These are phyloP conservation scores for Oreochromis grahami DNA, from an alignment of 2,797 vertebrate genomes.

Conservation along the genomic window DNA sequence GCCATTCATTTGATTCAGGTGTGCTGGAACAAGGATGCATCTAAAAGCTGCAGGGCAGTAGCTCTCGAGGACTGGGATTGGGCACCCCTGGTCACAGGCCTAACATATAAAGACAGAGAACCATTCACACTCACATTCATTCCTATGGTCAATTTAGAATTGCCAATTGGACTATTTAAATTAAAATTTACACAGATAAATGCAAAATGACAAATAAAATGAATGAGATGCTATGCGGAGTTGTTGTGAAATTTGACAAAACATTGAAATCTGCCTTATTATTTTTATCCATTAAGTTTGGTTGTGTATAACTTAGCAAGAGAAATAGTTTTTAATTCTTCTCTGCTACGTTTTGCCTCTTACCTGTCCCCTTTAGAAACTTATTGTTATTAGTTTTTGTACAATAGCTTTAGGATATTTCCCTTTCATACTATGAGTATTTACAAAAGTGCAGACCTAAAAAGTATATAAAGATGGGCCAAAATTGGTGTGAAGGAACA, in stretches of 20 bases:
- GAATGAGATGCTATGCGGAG: background rate
- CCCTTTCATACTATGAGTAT: background rate
- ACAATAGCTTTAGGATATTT: background rate
- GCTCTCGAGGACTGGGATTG: no score
- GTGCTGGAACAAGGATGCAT: no score
- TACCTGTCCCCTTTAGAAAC: background rate
- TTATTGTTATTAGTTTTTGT: background rate
- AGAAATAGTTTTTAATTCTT: background rate
- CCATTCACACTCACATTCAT: background rate
- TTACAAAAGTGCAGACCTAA: background rate
- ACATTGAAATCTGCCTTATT: background rate
- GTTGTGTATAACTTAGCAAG: background rate
- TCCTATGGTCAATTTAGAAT: background rate
- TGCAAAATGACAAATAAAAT: background rate
- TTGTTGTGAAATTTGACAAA: fast-evolving
- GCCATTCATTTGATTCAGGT: no score
- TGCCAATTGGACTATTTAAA: background rate
- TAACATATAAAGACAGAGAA: background rate
- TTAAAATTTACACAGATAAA: background rate
- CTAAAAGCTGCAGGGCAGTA: no score
- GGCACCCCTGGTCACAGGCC: background rate
- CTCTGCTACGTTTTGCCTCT: background rate
- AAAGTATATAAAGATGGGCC: background rate
- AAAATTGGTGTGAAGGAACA: background rate
- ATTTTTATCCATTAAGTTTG: background rate